Conservation (phyloP, 2,797 vertebrate species). For the Phoebastria nigripes region DNA sequence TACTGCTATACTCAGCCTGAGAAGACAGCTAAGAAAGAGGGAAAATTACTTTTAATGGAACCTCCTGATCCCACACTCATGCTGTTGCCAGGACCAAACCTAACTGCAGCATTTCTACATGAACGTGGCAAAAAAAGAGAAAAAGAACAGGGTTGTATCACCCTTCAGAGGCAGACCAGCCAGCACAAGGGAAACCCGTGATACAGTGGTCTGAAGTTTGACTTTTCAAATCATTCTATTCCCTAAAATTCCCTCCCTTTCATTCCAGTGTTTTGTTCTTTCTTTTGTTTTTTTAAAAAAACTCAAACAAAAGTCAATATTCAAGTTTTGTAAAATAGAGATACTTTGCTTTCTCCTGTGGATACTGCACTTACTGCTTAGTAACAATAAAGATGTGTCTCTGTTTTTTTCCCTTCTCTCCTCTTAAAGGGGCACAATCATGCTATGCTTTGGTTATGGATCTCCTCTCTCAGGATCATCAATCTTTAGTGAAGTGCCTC, state of each 20-base stretch:
- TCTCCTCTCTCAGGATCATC: neutral
- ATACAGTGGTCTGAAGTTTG: neutral
- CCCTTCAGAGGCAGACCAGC: neutral
- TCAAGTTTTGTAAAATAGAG: neutral
- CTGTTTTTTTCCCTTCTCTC: neutral
- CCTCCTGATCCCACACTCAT: neutral
- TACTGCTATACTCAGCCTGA: neutral
- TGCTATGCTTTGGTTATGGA: neutral
- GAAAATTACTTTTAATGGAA: neutral
- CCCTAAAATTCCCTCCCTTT: neutral
- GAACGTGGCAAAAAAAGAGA: neutral
- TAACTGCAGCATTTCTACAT: neutral
- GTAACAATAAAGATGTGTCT: neutral
- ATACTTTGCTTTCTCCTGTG: neutral
- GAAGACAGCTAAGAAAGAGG: neutral
- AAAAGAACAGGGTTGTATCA: neutral
- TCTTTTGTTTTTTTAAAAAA: no score
- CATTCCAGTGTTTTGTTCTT: neutral
- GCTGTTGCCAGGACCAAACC: neutral
- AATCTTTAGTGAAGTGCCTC: neutral
- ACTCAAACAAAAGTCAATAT: neutral
- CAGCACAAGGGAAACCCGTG: neutral
- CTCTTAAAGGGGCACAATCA: neutral
- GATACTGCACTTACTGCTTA: neutral
- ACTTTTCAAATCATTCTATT: neutral